Percentiles rank a stretch among this genome's conserved stretches.
Evolutionary conservation across 2,113 vertebrate species (phyloP).

Genomic region (Heteronetta atricapilla): DNA sequence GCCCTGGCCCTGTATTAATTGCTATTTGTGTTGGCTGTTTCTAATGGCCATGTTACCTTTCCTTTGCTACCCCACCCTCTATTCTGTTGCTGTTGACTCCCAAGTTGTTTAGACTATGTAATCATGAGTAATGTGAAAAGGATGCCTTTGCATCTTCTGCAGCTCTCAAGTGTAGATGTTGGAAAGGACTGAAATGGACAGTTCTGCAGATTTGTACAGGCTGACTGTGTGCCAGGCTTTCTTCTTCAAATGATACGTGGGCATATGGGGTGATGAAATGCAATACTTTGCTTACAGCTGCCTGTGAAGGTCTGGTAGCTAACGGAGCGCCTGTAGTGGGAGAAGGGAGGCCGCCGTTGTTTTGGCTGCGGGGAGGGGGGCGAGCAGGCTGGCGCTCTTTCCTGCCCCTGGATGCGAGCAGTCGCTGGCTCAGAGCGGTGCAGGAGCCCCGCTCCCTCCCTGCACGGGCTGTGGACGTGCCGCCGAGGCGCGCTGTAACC

Average conservation of each 20-base stretch:
- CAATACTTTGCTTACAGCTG: not conserved
- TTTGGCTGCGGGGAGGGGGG: not conserved
- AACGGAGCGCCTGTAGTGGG: not conserved
- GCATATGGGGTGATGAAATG: not conserved
- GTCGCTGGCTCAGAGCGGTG: not conserved
- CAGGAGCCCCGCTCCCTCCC: not conserved
- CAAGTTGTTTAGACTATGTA: not conserved
- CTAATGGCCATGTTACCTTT: not conserved
- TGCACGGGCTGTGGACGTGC: not conserved
- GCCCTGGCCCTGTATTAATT: not conserved
- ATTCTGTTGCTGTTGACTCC: not conserved
- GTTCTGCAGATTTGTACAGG: not conserved
- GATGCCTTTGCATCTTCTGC: not conserved
- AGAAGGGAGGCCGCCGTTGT: accelerated
- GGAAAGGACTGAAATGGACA: not conserved
- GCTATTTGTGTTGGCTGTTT: not conserved
- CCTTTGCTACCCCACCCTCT: not conserved
- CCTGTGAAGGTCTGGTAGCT: not conserved
- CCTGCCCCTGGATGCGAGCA: not conserved
- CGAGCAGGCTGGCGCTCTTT: not conserved
- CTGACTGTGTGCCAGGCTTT: not conserved
- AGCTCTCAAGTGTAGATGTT: accelerated
- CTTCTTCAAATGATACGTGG: not conserved
- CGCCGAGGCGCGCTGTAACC: not conserved
- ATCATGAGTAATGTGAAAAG: not conserved